A percentile compares a stretch with the other conserved stretches of the same genome.
Evolutionary conservation across 2,797 vertebrate species (phyloP).

Genomic region (Setipinna tenuifilis): DNA sequence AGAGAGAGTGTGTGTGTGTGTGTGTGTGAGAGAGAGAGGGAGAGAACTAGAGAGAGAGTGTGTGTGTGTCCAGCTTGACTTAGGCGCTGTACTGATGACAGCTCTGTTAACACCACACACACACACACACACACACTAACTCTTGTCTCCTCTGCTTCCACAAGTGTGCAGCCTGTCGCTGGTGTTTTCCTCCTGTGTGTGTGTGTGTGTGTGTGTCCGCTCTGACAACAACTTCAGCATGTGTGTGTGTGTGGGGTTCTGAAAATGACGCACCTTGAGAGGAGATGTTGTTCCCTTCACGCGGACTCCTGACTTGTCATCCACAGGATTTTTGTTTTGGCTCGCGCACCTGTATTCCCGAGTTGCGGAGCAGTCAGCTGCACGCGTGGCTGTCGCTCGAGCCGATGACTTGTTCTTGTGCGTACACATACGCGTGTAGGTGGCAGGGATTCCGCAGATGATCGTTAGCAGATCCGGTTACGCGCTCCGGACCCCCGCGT

Average conservation of each 20-base stretch:
- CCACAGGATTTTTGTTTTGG: slow-evolving; percentile 53
- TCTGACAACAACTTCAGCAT: no score
- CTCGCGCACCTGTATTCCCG: slow-evolving; percentile 63
- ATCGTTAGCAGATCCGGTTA: background rate
- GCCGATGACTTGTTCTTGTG: slow-evolving; percentile 17
- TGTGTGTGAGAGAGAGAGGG: no score
- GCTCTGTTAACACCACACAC: no score
- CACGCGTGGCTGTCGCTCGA: slow-evolving; percentile 19
- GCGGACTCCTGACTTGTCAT: slow-evolving; percentile 43
- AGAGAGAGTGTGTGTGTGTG: no score
- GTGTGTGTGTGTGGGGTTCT: background rate
- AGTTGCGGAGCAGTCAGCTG: slow-evolving; percentile 10
- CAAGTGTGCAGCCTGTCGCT: background rate
- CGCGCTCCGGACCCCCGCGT: background rate
- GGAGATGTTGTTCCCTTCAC: slow-evolving; percentile 58
- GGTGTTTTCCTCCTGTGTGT: background rate
- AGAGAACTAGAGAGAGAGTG: no score
- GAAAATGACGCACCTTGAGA: slow-evolving; percentile 31
- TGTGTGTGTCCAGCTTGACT: no score
- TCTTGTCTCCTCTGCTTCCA: background rate
- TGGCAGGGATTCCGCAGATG: background rate
- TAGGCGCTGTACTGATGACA: no score
- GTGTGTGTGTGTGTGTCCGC: slow-evolving; percentile 3
- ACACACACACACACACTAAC: no score
- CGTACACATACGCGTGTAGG: background rate